Conservation (phyloP, 1,140 invertebrate species). For the Protaetia brevitarsis region DNA sequence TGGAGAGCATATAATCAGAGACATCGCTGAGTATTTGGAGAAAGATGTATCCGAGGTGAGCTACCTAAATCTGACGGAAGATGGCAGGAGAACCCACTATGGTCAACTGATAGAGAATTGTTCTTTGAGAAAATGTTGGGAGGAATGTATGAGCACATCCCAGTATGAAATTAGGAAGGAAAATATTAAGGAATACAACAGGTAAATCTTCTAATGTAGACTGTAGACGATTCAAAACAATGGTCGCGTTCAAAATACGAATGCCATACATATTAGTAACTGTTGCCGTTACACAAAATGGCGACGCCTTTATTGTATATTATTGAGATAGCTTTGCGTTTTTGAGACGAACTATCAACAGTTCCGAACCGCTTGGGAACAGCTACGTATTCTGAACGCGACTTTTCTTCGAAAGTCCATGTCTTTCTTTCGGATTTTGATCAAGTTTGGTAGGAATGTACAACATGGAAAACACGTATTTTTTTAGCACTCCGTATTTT, state of each 20-base stretch:
- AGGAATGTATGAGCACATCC: constrained; percentile 73
- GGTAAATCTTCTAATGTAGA: constrained; percentile 50
- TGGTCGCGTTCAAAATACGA: not conserved
- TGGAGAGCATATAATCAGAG: constrained; percentile 72
- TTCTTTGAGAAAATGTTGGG: constrained; percentile 76
- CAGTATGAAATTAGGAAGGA: constrained; percentile 61
- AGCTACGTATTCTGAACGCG: too few relatives aligned
- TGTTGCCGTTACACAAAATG: too few relatives aligned
- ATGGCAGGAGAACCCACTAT: constrained; percentile 77
- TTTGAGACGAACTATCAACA: too few relatives aligned
- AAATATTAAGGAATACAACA: constrained; percentile 70
- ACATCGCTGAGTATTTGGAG: constrained; percentile 69
- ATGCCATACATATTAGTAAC: too few relatives aligned
- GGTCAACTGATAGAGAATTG: constrained; percentile 73
- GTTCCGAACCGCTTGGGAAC: too few relatives aligned
- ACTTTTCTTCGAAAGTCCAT: too few relatives aligned
- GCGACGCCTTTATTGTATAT: too few relatives aligned
- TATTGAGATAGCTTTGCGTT: too few relatives aligned
- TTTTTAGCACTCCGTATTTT: too few relatives aligned
- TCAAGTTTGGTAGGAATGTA: too few relatives aligned
- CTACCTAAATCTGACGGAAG: constrained; percentile 75
- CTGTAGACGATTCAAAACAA: constrained; percentile 21
- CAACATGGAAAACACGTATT: too few relatives aligned
- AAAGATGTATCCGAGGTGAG: constrained; percentile 57
- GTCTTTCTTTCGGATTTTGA: too few relatives aligned